Evolutionary conservation across 2,797 vertebrate genomes (phyloP), one percentile per base, ranked within the genome.

Genomic region (Xiphophorus birchmanni): DNA sequence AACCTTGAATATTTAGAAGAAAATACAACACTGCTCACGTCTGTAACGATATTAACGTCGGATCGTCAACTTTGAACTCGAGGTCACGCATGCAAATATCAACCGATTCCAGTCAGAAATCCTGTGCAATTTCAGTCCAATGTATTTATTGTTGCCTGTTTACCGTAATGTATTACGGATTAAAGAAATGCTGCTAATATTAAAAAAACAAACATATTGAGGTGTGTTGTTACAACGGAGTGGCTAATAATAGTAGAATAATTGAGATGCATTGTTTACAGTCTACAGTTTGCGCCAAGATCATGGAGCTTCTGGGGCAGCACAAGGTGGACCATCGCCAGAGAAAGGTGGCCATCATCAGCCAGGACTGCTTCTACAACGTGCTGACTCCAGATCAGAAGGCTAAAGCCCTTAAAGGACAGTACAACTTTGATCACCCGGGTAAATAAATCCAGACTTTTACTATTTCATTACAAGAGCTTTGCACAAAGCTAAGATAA

Each of bases 281-380:
- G 98, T 99, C 98, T 18, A 99, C 98, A 13, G 98, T 99, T 40
- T 99, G 98, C n/a, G 98, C 97, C 90, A 99, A 99, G 95, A 99
- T 99, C 92, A 98, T 99, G 98, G 98, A 99, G 95, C 96, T 99
- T 37, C 94, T 99, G 92, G 98, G 98, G 2, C 98, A 99, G 93
- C 97, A 99, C 81, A 97, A 97, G 84, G 98, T 99, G 89, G 98
- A 99, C 79, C 98, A 97, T 58, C 96, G 95, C 54, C 98, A 99
- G 95, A 95, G 98, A 79, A 97, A 99, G 90, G 96, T 99, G 77
- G 96, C 97, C 5, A 99, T 99, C 32, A 92, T 99, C 29, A 99
- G 97, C 93, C 98, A 99, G 90, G 98, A 99, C 94, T 93, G 97
- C 60, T 99, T 99, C 95, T 99, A 99, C 88, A 96, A 95, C 80